Base-by-base conservation (phyloP, 2,797 vertebrate species). In the Tamandua tetradactyla region DNA sequence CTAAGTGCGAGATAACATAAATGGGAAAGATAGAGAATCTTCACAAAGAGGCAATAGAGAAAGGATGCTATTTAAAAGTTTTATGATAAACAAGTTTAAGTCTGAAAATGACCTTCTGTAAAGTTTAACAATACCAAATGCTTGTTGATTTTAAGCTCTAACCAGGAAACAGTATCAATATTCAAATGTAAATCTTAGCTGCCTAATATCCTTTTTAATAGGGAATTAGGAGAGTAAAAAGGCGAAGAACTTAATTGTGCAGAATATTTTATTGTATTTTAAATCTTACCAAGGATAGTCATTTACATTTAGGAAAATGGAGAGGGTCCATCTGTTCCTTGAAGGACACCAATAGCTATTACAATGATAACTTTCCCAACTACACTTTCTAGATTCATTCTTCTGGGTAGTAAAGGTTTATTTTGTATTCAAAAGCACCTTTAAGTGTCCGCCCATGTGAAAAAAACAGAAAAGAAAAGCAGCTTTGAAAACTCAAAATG, bases 401-500 rank as follows among this genome's bases (percentile, higher is more conserved):
- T 40, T 61, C 42, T 66, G 32, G 40, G 52, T 62, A 74, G 55
- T 27, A 61, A 75, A n/a, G 12, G 25, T 30, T 44, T 94, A 62
- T 55, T 69, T 79, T 44, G 20, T 37, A 80, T 35, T 71, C 57
- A 85, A 94, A 94, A 87, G 20, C 59, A 71, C 11, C 57, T n/a
- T n/a, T n/a, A n/a, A n/a, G n/a, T n/a, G n/a, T n/a, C n/a, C n/a
- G n/a, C n/a, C n/a, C n/a, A n/a, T n/a, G n/a, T n/a, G n/a, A n/a
- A n/a, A n/a, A n/a, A n/a, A n/a, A n/a, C n/a, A n/a, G n/a, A n/a
- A n/a, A n/a, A n/a, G n/a, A n/a, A n/a, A n/a, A n/a, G n/a, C n/a
- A n/a, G n/a, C n/a, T n/a, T n/a, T n/a, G n/a, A n/a, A 69, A 94
- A 94, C 37, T 61, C 35, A 84, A 80, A 85, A 84, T 35, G 20